Evolutionary conservation across 2,797 vertebrate species (phyloP).

Genomic region (Cyprinodon diabolis): DNA sequence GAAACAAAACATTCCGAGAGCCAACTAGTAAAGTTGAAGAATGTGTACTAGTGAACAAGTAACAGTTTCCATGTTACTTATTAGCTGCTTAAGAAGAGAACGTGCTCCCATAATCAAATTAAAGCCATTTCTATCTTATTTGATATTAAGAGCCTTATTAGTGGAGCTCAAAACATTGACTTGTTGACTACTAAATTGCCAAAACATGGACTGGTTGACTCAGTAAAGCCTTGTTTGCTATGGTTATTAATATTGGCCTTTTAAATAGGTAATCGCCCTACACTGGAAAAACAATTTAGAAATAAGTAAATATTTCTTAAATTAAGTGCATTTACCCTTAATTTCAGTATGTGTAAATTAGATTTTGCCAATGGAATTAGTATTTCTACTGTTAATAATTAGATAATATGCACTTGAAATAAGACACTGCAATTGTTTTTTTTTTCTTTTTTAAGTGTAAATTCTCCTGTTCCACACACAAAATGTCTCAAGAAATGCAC

Average conservation of each 20-base stretch:
- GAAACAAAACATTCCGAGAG: background rate
- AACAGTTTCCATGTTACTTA: too few relatives aligned
- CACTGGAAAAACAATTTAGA: too few relatives aligned
- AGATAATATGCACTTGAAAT: too few relatives aligned
- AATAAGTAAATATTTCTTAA: too few relatives aligned
- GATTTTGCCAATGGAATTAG: too few relatives aligned
- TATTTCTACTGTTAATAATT: too few relatives aligned
- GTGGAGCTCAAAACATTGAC: background rate
- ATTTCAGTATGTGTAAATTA: too few relatives aligned
- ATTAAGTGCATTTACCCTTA: too few relatives aligned
- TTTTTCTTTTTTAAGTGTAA: too few relatives aligned
- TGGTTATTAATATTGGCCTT: background rate
- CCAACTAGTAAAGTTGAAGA: background rate
- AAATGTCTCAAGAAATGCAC: too few relatives aligned
- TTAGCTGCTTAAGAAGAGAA: background rate
- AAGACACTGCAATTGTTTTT: too few relatives aligned
- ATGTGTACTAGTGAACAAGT: background rate
- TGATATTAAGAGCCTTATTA: background rate
- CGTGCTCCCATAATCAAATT: background rate
- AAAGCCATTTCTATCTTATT: background rate
- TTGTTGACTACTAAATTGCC: background rate
- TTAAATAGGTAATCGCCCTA: background rate
- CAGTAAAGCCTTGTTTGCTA: background rate
- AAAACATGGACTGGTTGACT: background rate
- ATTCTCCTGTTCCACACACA: too few relatives aligned